Percentiles rank a stretch among this genome's conserved stretches.
phyloP scores from a whole-genome alignment of 2,888 invertebrate genomes.

The Heteromyza rotundicornis region DNA sequence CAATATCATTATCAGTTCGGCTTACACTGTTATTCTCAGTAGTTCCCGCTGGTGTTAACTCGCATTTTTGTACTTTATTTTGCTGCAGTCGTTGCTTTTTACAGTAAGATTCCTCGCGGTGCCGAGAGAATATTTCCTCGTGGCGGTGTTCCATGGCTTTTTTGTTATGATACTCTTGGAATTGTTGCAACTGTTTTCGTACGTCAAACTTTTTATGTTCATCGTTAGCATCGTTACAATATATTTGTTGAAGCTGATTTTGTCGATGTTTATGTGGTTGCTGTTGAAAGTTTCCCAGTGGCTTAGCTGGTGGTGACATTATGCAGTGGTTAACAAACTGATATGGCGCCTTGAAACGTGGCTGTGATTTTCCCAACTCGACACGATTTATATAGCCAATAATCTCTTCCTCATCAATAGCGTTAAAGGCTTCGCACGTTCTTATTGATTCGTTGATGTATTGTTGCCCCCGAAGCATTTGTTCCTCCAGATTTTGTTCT shows the following conservation, averaged over 20 bases:
- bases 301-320: too few relatives aligned
- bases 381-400: too few relatives aligned
- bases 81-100: constrained; percentile 20
- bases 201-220: constrained; percentile 26
- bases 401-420: constrained; percentile 40
- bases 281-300: too few relatives aligned
- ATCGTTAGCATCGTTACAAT: not conserved
- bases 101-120: constrained; percentile 20
- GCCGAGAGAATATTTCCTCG: constrained; percentile 12
- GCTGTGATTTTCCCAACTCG: too few relatives aligned
- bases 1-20: too few relatives aligned
- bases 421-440: constrained; percentile 29
- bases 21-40: too few relatives aligned
- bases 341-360: too few relatives aligned
- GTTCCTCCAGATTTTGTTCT: too few relatives aligned
- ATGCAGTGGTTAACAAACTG: too few relatives aligned
- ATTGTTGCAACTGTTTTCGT: constrained; percentile 39
- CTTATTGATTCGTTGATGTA: constrained; percentile 14
- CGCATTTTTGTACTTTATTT: too few relatives aligned
- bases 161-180: constrained; percentile 42
- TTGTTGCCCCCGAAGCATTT: too few relatives aligned
- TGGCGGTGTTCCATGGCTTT: constrained; percentile 32
- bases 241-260: not conserved
- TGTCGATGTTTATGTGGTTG: constrained; percentile 3
- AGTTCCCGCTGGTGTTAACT: constrained; percentile 11